These are phyloP conservation scores for Drosophila picticornis DNA, from an alignment of 2,888 invertebrate species.

Conservation along the genomic window DNA sequence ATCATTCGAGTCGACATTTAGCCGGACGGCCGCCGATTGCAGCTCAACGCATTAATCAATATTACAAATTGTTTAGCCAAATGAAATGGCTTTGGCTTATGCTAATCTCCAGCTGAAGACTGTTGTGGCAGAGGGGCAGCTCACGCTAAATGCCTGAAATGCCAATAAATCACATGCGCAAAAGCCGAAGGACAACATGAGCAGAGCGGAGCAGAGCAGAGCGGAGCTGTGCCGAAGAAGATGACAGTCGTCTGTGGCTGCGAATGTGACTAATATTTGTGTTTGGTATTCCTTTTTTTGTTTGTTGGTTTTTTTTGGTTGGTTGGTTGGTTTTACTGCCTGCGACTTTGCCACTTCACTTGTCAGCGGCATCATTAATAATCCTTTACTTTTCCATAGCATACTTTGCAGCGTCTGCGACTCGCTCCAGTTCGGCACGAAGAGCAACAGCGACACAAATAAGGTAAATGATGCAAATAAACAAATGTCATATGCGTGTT, in stretches of 20 bases:
- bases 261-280: slow-evolving; percentile 15
- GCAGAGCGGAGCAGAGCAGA: neutral
- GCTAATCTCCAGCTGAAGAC: slow-evolving; percentile 51
- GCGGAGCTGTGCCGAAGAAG: neutral
- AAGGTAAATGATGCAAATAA: slow-evolving; percentile 84
- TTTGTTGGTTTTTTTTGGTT: neutral
- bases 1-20: slow-evolving; percentile 14
- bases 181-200: slow-evolving; percentile 7
- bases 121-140: slow-evolving; percentile 7
- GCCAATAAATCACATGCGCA: slow-evolving; percentile 79
- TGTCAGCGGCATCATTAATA: slow-evolving; percentile 83
- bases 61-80: slow-evolving; percentile 68
- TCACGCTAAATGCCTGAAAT: slow-evolving; percentile 64
- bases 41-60: slow-evolving; percentile 66
- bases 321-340: slow-evolving; percentile 9
- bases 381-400: slow-evolving; percentile 75
- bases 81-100: slow-evolving; percentile 73
- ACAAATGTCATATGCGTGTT: slow-evolving; percentile 82
- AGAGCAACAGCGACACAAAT: slow-evolving; percentile 20
- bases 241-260: slow-evolving; percentile 17
- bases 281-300: slow-evolving; percentile 7
- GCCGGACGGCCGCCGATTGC: slow-evolving; percentile 24
- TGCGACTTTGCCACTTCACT: slow-evolving; percentile 76
- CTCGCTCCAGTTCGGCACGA: slow-evolving; percentile 34
- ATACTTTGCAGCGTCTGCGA: slow-evolving; percentile 61